Evolutionary conservation across 2,797 vertebrate genomes (phyloP).

Genomic region (Schizopygopsis malacanthus): DNA sequence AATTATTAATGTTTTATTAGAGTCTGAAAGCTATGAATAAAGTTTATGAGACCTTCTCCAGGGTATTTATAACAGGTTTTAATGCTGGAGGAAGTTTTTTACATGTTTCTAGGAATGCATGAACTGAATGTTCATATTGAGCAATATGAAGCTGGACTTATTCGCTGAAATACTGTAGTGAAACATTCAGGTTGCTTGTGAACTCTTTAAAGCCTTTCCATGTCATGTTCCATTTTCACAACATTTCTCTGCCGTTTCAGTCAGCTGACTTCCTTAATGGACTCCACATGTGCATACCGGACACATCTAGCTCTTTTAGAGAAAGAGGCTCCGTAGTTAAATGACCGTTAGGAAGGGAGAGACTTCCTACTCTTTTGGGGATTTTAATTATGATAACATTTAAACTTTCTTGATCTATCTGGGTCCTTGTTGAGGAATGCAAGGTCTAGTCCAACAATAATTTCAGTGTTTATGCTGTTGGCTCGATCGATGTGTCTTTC

Average conservation of each 20-base stretch:
- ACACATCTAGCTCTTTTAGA: slow-evolving; percentile 64
- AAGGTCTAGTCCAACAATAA: slow-evolving; percentile 46
- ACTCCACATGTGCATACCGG: slow-evolving; percentile 80
- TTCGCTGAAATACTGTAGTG: slow-evolving; percentile 15
- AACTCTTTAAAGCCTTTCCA: slow-evolving; percentile 55
- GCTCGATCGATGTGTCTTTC: neutral
- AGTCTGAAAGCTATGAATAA: neutral
- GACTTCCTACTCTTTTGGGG: slow-evolving; percentile 63
- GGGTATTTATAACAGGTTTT: slow-evolving; percentile 9
- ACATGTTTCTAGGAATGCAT: slow-evolving; percentile 53
- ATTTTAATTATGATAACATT: slow-evolving; percentile 47
- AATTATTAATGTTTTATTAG: neutral
- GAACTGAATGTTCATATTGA: neutral
- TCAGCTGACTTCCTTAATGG: slow-evolving; percentile 73
- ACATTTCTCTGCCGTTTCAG: slow-evolving; percentile 64
- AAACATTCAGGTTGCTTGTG: slow-evolving; percentile 31
- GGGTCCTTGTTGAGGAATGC: slow-evolving; percentile 47
- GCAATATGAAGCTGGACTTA: slow-evolving; percentile 30
- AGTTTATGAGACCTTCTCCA: neutral
- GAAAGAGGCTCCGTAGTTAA: slow-evolving; percentile 54
- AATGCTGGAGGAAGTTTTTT: slow-evolving; percentile 14
- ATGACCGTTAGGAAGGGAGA: slow-evolving; percentile 39
- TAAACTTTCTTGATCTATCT: slow-evolving; percentile 32
- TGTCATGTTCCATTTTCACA: slow-evolving; percentile 50
- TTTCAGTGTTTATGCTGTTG: slow-evolving; percentile 42